Conservation (phyloP, 2,888 invertebrate genomes). For the Neoaliturus tenellus region DNA sequence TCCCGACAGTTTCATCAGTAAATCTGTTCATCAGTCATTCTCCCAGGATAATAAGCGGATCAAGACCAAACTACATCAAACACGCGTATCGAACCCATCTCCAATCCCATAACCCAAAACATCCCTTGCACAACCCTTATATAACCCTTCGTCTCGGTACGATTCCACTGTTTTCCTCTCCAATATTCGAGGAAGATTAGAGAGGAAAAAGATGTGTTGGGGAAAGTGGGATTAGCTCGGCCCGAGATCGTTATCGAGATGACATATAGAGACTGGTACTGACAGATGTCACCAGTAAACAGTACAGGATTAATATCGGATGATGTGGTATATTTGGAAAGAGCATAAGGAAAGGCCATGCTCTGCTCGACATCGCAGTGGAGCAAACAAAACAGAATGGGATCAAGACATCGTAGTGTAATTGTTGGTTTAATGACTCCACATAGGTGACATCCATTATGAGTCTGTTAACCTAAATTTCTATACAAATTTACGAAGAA, state of each 20-base stretch:
- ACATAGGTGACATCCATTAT: too few species aligned
- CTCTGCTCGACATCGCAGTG: neutral
- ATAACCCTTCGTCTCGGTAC: neutral
- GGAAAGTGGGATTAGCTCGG: neutral
- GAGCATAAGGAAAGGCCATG: neutral
- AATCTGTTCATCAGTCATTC: too few species aligned
- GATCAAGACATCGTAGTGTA: too few species aligned
- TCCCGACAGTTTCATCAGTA: too few species aligned
- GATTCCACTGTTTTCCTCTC: constrained; percentile 7
- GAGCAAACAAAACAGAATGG: neutral
- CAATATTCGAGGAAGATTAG: neutral
- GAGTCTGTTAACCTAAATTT: too few species aligned
- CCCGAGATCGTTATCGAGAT: neutral
- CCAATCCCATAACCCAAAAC: neutral
- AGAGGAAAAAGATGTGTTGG: neutral
- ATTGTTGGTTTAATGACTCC: too few species aligned
- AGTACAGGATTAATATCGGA: constrained; percentile 1
- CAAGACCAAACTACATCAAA: too few species aligned
- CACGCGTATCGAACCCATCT: too few species aligned
- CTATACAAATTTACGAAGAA: too few species aligned
- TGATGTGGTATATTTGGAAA: constrained; percentile 9
- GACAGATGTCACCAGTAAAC: neutral
- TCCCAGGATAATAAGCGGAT: too few species aligned
- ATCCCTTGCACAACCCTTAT: neutral
- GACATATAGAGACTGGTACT: neutral